phyloP scores from a whole-genome alignment of 2,888 invertebrate genomes.

The Idaea dimidiata region DNA sequence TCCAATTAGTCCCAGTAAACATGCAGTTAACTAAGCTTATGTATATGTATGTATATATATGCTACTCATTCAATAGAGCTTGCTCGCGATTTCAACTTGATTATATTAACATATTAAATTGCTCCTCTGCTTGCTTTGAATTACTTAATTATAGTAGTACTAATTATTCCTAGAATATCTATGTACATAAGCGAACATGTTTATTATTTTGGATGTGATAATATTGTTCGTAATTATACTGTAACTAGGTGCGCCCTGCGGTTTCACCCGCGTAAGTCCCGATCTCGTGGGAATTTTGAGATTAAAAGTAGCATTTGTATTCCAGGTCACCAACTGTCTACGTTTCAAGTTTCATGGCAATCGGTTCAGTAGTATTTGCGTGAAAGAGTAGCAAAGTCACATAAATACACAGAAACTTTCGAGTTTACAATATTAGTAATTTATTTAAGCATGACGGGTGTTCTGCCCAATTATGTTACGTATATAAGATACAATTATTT shows the following conservation, averaged over 20 bases:
- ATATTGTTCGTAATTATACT: not conserved
- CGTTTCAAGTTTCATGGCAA: too few relatives aligned
- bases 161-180: not conserved
- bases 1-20: not conserved
- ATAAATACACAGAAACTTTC: too few relatives aligned
- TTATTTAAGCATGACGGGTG: not conserved
- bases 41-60: not conserved
- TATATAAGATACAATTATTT: too few relatives aligned
- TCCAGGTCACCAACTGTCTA: too few relatives aligned
- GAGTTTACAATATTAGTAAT: too few relatives aligned
- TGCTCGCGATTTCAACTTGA: slow-evolving; percentile 17
- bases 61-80: slow-evolving; percentile 12
- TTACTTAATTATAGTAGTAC: not conserved
- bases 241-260: too few relatives aligned
- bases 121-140: slow-evolving; percentile 8
- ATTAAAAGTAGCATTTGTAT: too few relatives aligned
- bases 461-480: not conserved
- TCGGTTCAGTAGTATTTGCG: too few relatives aligned
- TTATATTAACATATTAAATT: slow-evolving; percentile 27
- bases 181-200: not conserved
- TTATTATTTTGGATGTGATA: not conserved
- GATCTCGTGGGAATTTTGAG: too few relatives aligned
- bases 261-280: too few relatives aligned
- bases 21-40: not conserved
- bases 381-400: too few relatives aligned